These are phyloP conservation scores for Chelonus formosanus DNA, from an alignment of 2,888 invertebrate genomes.

Conservation along the genomic window DNA sequence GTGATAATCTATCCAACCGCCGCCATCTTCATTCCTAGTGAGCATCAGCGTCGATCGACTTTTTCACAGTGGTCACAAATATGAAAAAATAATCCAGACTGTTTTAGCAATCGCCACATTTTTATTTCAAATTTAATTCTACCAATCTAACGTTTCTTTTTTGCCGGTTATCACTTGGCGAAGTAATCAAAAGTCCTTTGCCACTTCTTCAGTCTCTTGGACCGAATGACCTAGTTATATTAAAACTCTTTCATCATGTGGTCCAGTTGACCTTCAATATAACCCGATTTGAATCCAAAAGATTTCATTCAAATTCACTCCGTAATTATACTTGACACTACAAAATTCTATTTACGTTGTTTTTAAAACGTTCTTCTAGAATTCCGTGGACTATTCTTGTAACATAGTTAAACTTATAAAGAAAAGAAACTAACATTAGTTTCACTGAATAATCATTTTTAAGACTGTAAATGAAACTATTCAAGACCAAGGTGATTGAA, in stretches of 20 bases:
- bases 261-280: conserved; percentile 8
- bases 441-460: too few relatives aligned
- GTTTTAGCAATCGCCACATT: conserved; percentile 36
- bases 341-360: too few relatives aligned
- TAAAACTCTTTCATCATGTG: conserved; percentile 19
- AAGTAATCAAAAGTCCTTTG: conserved; percentile 2
- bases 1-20: conserved; percentile 39
- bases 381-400: too few relatives aligned
- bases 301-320: neutral
- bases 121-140: conserved; percentile 3
- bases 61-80: conserved; percentile 9
- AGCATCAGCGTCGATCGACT: conserved; percentile 34
- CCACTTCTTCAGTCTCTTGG: conserved; percentile 31
- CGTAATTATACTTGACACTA: too few relatives aligned
- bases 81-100: conserved; percentile 4
- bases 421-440: too few relatives aligned
- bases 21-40: conserved; percentile 50
- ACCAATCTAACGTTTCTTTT: neutral
- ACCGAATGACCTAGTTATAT: conserved; percentile 47
- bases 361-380: too few relatives aligned
- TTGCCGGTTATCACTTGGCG: neutral
- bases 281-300: neutral
- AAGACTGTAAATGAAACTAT: too few relatives aligned
- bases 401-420: too few relatives aligned
- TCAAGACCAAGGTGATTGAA: neutral